Base-by-base conservation (phyloP, 2,113 vertebrate genomes). In the Macrotis lagotis region DNA sequence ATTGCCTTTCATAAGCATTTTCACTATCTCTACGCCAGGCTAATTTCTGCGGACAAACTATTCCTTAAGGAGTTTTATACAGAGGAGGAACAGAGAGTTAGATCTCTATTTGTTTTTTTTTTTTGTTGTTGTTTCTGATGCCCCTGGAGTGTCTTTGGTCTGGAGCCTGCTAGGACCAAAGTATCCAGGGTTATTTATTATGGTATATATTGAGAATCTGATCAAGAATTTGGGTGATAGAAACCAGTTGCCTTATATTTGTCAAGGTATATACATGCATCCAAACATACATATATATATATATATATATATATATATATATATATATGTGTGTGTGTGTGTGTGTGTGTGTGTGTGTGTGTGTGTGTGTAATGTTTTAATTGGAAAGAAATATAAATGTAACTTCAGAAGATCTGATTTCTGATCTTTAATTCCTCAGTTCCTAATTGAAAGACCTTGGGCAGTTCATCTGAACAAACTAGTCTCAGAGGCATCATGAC, bases 1-100 rank as follows among this genome's bases (percentile, higher is more conserved):
- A 96, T 94, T 44, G 53, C 66, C 91, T 89, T 94, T 95, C 92
- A 92, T 93, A 94, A 96, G 93, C 88, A 83, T 94, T 95, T 97
- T 94, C 66, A 91, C 51, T 95, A 31, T 90, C 88, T 88, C 26
- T 55, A 52, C 3, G 24, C 89, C 48, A 25, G 51, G 93, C 89
- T 95, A 92, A 96, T 96, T 95, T 97, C 50, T 0, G 92, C 74
- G 74, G 91, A 93, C 94, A 91, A 95, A 96, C 66, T 91, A 51
- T 96, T 94, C 94, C 90, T 95, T 92, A 51, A 92, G 94, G 90
- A 52, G 24, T 26, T 96, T 93, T 90, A 16, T 24, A 37, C 66
- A 94, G 91, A 90, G 52, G 55, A 66, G 96, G 92, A 94, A 53
- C 1, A 94, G 59, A 91, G 53, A n/a, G 50, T 47, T 91, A 53